Conservation (phyloP, 2,113 vertebrate species). For the Columba janthina region DNA sequence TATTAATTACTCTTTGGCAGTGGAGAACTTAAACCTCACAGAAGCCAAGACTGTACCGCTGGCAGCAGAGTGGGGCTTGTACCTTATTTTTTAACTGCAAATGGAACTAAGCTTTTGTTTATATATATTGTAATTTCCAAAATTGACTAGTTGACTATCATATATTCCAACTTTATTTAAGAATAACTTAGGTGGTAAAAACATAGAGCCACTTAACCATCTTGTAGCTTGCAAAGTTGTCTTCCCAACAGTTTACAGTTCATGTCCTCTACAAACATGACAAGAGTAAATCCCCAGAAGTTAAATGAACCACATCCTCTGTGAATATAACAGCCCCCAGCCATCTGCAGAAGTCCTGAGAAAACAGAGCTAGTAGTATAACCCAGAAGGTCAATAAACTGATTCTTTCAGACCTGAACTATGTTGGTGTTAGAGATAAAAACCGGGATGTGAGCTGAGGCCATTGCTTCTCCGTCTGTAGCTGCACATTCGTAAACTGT, state of each 20-base stretch:
- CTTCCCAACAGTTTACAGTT: background rate
- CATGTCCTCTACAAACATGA: background rate
- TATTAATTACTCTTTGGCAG: background rate
- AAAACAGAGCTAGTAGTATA: constrained; percentile 6
- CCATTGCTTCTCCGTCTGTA: background rate
- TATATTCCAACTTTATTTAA: background rate
- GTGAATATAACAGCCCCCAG: constrained; percentile 10
- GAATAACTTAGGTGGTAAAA: background rate
- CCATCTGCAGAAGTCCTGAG: constrained; percentile 59
- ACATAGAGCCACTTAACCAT: background rate
- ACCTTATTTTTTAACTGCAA: background rate
- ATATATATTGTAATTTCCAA: background rate
- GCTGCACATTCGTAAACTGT: background rate
- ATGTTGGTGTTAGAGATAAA: background rate
- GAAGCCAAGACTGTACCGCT: background rate
- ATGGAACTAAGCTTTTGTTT: background rate
- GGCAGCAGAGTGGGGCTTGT: background rate
- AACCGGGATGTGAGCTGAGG: background rate
- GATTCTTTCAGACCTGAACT: constrained; percentile 2
- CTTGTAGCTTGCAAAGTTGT: background rate
- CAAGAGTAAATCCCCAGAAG: constrained; percentile 18
- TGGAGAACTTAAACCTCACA: background rate
- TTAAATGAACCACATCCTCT: constrained; percentile 39
- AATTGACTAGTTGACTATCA: background rate
- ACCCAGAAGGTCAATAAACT: constrained; percentile 38